A percentile compares a stretch with the other conserved stretches of the same genome.
Conservation (phyloP, 1,140 invertebrate species). For the Brachionus rotundiformis region DNA sequence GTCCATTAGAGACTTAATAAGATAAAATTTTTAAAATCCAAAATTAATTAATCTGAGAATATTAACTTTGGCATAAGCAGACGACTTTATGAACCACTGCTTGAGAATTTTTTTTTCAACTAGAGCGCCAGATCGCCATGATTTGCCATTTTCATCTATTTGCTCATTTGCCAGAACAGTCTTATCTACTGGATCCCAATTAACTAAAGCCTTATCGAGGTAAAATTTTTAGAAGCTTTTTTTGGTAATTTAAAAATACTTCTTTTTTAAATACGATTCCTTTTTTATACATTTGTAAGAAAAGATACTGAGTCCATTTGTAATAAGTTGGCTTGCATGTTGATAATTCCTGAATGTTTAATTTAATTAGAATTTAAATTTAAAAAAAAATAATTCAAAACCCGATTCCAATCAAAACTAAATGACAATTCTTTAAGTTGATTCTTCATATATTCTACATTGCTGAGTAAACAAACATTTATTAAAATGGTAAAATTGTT, state of each 20-base stretch:
- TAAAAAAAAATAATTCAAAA: constrained; percentile 66
- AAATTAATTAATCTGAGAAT: too few species aligned
- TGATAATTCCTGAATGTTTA: constrained; percentile 67
- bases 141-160: constrained; percentile 82
- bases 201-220: constrained; percentile 75
- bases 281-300: constrained; percentile 81
- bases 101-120: constrained; percentile 84
- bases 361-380: constrained; percentile 50
- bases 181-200: constrained; percentile 97
- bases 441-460: constrained; percentile 84
- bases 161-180: constrained; percentile 98
- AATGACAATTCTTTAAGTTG: constrained; percentile 80
- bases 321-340: constrained; percentile 68
- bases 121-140: constrained; percentile 93
- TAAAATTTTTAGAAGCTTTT: constrained; percentile 8
- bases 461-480: constrained; percentile 65
- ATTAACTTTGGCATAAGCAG: constrained; percentile 82
- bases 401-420: constrained; percentile 89
- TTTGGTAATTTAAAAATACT: constrained; percentile 65
- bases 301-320: constrained; percentile 90
- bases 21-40: neutral
- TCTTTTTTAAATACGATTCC: constrained; percentile 84
- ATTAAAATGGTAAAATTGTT: constrained; percentile 9
- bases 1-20: constrained; percentile 40
- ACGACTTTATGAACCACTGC: constrained; percentile 94